Conservation (phyloP, 2,113 vertebrate genomes). For the Aphelocoma coerulescens region DNA sequence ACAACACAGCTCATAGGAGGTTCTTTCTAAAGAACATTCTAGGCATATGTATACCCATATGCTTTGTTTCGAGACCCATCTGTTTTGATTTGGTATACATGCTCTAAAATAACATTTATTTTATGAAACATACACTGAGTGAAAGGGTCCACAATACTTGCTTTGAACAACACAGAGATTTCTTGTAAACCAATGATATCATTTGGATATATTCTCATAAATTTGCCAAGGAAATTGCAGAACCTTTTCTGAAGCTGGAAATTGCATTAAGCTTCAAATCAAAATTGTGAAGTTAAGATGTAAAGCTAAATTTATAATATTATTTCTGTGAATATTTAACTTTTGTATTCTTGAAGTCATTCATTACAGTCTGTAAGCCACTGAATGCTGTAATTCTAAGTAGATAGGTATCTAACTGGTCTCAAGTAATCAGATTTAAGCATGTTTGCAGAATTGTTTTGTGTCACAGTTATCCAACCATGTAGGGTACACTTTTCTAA, state of each 20-base stretch:
- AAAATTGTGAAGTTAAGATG: not conserved
- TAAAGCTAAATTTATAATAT: not conserved
- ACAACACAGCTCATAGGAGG: not conserved
- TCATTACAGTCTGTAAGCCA: not conserved
- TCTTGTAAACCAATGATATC: not conserved
- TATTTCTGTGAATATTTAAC: not conserved
- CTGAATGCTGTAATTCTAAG: not conserved
- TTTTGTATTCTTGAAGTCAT: not conserved
- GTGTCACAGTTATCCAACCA: not conserved
- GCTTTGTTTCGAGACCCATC: slow-evolving; percentile 61
- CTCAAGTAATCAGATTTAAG: not conserved
- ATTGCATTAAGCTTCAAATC: not conserved
- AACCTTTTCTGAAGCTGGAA: not conserved
- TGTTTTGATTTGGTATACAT: slow-evolving; percentile 55
- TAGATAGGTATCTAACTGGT: not conserved
- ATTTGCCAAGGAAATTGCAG: not conserved
- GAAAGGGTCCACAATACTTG: not conserved
- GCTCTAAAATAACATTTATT: slow-evolving; percentile 53
- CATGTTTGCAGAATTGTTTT: not conserved
- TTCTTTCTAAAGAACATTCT: slow-evolving; percentile 55
- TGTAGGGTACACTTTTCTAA: not conserved
- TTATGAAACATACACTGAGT: slow-evolving; percentile 19
- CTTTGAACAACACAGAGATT: not conserved
- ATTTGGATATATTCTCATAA: not conserved
- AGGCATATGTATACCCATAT: slow-evolving; percentile 67